These are phyloP conservation scores for Phrynosoma platyrhinos DNA, from an alignment of 2,113 vertebrate genomes.

Conservation along the genomic window DNA sequence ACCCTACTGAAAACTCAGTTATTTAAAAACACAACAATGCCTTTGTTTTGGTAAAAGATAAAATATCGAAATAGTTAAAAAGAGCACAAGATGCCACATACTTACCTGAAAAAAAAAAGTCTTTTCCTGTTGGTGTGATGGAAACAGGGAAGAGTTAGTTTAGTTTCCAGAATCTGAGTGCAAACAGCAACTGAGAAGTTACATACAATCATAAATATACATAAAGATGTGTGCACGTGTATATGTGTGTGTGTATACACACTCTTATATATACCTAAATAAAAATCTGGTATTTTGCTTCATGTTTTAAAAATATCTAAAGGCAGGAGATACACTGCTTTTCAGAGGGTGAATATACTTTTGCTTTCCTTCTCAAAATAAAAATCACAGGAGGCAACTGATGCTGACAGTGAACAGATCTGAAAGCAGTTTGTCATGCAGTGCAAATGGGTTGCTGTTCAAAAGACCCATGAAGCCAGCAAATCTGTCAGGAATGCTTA, in stretches of 20 bases:
- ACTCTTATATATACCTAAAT: neutral
- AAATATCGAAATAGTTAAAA: too few species aligned
- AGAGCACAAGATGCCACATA: too few species aligned
- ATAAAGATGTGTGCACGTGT: neutral
- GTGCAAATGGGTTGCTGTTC: neutral
- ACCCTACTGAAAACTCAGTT: too few species aligned
- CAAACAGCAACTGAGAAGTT: too few species aligned
- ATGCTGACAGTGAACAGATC: constrained; percentile 4
- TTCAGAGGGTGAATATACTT: neutral
- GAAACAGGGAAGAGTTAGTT: too few species aligned
- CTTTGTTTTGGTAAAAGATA: too few species aligned
- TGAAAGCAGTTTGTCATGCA: constrained; percentile 2
- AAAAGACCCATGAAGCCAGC: neutral
- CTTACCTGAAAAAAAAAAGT: too few species aligned
- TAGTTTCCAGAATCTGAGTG: too few species aligned
- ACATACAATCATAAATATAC: too few species aligned
- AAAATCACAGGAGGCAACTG: neutral
- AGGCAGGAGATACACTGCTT: neutral
- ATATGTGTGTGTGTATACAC: too few species aligned
- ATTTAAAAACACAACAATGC: too few species aligned
- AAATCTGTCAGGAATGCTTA: neutral
- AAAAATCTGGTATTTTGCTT: neutral
- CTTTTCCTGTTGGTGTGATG: too few species aligned
- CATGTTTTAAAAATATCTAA: neutral
- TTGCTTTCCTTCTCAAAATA: constrained; percentile 11